phyloP scores from a whole-genome alignment of 2,797 vertebrate genomes.

The Muraenolepis orangiensis region DNA sequence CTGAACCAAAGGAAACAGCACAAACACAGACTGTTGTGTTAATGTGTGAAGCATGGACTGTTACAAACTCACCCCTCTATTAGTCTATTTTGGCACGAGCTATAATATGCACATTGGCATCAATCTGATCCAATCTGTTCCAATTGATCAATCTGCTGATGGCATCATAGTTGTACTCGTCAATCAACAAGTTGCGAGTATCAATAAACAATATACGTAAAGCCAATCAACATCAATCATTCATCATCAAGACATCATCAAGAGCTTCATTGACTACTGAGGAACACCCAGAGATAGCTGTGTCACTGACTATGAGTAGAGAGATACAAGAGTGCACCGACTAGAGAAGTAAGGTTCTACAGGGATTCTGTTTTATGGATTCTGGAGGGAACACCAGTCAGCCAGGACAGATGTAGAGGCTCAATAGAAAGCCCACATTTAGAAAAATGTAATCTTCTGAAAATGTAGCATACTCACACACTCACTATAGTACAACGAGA shows the following conservation, averaged over 20 bases:
- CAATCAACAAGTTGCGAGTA: not conserved
- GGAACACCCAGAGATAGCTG: not conserved
- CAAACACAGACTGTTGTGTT: not conserved
- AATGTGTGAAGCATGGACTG: not conserved
- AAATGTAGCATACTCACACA: not conserved
- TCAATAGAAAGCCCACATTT: not conserved
- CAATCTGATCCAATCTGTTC: not conserved
- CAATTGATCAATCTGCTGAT: not conserved
- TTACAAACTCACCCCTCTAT: not conserved
- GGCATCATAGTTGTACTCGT: not conserved
- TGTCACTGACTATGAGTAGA: not conserved
- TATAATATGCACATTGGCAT: not conserved
- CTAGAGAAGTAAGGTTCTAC: not conserved
- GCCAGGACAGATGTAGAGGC: not conserved
- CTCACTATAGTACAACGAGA: not conserved
- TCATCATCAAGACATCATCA: not conserved
- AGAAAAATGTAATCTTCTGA: not conserved
- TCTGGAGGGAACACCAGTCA: not conserved
- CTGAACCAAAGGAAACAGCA: not conserved
- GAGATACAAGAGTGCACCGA: not conserved
- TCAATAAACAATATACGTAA: no score
- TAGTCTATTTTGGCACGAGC: not conserved
- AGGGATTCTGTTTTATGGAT: not conserved
- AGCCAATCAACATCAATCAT: not conserved
- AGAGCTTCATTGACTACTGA: not conserved